phyloP scores from a whole-genome alignment of 2,113 vertebrate species.

The Pelobates fuscus region DNA sequence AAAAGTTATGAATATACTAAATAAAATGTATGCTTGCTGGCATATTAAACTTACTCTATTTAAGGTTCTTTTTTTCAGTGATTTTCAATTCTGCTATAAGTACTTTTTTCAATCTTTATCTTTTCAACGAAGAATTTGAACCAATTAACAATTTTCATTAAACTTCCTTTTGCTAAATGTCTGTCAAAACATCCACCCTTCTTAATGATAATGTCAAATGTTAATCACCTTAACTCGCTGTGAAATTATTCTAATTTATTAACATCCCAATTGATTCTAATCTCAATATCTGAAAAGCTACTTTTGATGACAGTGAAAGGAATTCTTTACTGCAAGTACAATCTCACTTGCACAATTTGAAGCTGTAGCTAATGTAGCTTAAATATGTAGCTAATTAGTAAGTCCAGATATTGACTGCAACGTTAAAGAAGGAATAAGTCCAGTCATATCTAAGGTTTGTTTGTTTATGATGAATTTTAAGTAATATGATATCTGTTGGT shows the following conservation, averaged over 20 bases:
- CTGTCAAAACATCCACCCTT: slow-evolving; percentile 29
- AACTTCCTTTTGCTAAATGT: slow-evolving; percentile 32
- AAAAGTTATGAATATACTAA: no score
- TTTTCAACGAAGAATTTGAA: slow-evolving; percentile 23
- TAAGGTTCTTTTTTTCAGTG: not conserved
- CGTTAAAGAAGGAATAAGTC: not conserved
- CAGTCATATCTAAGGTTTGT: not conserved
- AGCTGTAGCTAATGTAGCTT: slow-evolving; percentile 37
- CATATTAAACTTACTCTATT: no score
- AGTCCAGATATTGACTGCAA: slow-evolving; percentile 3
- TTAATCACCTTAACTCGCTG: slow-evolving; percentile 48
- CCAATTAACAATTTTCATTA: slow-evolving; percentile 39
- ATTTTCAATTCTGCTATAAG: slow-evolving; percentile 4
- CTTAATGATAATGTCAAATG: slow-evolving; percentile 48
- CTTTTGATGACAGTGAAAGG: slow-evolving; percentile 39
- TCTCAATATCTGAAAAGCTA: slow-evolving; percentile 36
- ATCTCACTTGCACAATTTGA: slow-evolving; percentile 37
- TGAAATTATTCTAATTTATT: slow-evolving; percentile 49
- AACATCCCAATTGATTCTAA: slow-evolving; percentile 46
- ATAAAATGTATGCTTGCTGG: no score
- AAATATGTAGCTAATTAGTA: slow-evolving; percentile 46
- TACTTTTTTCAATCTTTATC: slow-evolving; percentile 36
- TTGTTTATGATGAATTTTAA: no score
- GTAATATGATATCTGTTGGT: no score
- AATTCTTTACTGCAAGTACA: slow-evolving; percentile 30